Conservation (phyloP, 2,113 vertebrate species). For the Macrotis lagotis region DNA sequence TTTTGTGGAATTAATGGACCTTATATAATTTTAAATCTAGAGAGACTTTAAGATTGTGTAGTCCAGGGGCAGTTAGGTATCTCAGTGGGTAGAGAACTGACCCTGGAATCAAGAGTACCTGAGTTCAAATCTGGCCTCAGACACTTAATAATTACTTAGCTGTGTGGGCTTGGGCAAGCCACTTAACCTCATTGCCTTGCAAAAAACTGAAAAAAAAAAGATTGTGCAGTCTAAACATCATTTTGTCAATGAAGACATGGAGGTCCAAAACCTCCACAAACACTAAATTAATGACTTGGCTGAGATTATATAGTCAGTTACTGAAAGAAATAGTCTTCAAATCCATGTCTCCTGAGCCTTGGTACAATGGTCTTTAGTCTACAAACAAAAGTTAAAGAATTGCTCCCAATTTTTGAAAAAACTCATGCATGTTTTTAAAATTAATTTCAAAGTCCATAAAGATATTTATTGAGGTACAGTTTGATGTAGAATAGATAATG, state of each 20-base stretch:
- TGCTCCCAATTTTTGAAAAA: background rate
- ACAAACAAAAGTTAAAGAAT: background rate
- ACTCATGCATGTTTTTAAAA: background rate
- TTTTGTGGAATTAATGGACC: background rate
- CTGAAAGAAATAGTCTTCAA: background rate
- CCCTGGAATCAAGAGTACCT: too few species aligned
- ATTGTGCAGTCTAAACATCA: background rate
- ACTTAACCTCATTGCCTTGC: too few species aligned
- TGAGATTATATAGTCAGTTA: background rate
- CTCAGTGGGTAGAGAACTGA: too few species aligned
- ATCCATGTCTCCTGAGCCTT: background rate
- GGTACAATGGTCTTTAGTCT: background rate
- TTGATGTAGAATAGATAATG: background rate
- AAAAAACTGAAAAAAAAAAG: too few species aligned
- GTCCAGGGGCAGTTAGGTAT: too few species aligned
- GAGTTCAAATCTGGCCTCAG: too few species aligned
- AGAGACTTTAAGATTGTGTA: background rate
- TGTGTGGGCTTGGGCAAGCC: too few species aligned
- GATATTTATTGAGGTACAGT: background rate
- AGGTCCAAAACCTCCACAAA: background rate
- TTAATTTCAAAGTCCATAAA: background rate
- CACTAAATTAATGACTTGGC: background rate
- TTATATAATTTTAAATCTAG: too few species aligned
- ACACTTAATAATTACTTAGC: too few species aligned
- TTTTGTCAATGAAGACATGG: background rate